Base-by-base conservation (phyloP, 2,888 invertebrate genomes). In the Caenorhabditis sp. region DNA sequence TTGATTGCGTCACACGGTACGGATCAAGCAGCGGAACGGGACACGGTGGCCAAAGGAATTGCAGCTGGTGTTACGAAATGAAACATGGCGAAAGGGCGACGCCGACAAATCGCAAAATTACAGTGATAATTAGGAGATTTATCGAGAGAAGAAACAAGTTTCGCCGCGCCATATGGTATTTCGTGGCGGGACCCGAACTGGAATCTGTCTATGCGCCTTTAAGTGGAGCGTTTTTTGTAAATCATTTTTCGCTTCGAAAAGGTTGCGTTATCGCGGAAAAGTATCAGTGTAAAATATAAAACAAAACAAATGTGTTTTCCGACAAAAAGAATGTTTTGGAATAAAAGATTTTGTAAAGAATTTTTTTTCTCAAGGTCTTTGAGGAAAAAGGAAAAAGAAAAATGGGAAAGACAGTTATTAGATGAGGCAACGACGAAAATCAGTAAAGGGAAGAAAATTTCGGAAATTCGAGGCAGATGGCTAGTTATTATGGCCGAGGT, bases 401-500 rank as follows among this genome's bases (percentile, higher is more conserved):
- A 28, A 58, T 47, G 20, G 47, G 35, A 58, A 50, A 37, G 69
- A 40, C 58, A 58, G 68, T 58, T 26, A 13, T 50, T 61, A n/a
- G 50, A 35, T 3, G n/a, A n/a, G n/a, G n/a, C n/a, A n/a, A 9
- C 18, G 20, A 18, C 1, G 32, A 15, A 18, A 18, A 35, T 32
- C 32, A 56, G 20, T 32, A 35, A 20, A 2, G 40, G 9, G 9
- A 28, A 70, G 61, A 61, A 40, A 51, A 61, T 76, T 76, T 76
- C 67, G 61, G 76, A 67, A 76, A 67, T 67, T 50, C 50, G 44
- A 61, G 28, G 76, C 67, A 76, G 67, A 76, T 67, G 76, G 67
- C 44, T 15, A 58, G 60, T 51, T 74, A 40, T 74, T 74, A 60
- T 65, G 65, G 28, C 67, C 44, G 47, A 76, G 67, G 76, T 76